phyloP scores from a whole-genome alignment of 2,113 vertebrate genomes.

The Cygnus atratus region DNA sequence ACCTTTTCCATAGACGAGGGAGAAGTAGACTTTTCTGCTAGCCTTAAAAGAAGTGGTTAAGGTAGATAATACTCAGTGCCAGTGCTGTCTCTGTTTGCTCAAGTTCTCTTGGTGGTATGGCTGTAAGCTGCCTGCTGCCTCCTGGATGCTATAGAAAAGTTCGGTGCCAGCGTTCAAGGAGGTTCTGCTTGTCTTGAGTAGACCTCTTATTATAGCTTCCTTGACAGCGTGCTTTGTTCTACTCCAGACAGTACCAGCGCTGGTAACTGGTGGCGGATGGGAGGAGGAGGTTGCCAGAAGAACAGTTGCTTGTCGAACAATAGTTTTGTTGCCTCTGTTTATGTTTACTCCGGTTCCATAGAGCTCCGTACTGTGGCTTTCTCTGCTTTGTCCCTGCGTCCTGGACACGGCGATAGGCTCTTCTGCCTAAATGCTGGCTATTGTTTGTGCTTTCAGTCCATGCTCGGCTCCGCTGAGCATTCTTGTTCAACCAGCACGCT shows the following conservation, averaged over 20 bases:
- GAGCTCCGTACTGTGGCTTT: background rate
- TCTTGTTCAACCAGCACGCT: background rate
- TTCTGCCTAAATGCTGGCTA: background rate
- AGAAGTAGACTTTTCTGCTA: background rate
- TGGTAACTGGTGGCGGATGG: background rate
- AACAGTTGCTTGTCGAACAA: background rate
- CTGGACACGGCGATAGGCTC: background rate
- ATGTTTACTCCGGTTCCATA: background rate
- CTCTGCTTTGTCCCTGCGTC: background rate
- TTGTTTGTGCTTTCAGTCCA: background rate
- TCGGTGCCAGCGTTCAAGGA: background rate
- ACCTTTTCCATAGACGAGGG: background rate
- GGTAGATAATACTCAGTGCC: background rate
- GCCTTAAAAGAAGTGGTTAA: background rate
- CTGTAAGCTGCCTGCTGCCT: background rate
- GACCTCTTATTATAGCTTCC: background rate
- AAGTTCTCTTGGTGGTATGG: background rate
- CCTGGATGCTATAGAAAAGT: background rate
- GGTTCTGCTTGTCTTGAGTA: fast-evolving
- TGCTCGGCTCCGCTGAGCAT: background rate
- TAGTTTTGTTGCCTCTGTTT: background rate
- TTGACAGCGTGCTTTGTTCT: background rate
- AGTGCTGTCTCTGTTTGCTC: background rate
- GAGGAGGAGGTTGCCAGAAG: background rate
- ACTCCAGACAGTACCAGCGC: background rate